Evolutionary conservation across 2,113 vertebrate species (phyloP), one percentile per base, ranked within the genome.

Genomic region (Manacus vitellinus): DNA sequence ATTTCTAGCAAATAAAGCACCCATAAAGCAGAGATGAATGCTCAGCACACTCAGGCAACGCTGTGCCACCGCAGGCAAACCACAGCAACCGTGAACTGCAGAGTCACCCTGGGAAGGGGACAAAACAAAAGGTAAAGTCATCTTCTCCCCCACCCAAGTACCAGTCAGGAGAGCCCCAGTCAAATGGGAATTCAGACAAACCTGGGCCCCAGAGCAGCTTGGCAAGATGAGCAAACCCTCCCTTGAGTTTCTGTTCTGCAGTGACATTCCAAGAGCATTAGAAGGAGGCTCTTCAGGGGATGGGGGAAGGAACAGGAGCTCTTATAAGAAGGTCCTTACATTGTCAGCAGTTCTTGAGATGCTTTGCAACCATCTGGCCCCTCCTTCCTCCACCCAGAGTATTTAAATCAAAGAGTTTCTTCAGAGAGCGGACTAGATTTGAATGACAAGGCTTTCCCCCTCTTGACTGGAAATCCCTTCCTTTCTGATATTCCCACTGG

Each of bases 261-360:
- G 52, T 31, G 49, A 62, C 77, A 86, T 16, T 39, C 74, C 58
- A 68, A 52, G 24, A 82, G n/a, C 56, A 52, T 86, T 92, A 85
- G 81, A 20, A 37, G 55, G 39, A 96, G 62, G 56, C 82, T 84
- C 86, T 67, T 72, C 71, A 76, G 85, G 62, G 82, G 62, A 47
- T 49, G 10, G 31, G 25, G 37, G 41, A 83, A 86, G 49, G 46
- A 62, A 71, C 55, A 79, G 70, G 13, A 71, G 43, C 84, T 95
- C 89, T 93, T 88, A 44, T 59, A 95, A 96, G 63, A 18, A 63
- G 49, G 35, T 85, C 44, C 66, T 92, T 44, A 63, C n/a, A 23
- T 17, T 85, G 96, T 85, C 96, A 96, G 97, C 94, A 86, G 76
- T 56, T 39, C 41, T 35, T 37, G 23, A 31, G 58, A 58, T 77